Conservation (phyloP, 2,113 vertebrate species). For the Procapra przewalskii region DNA sequence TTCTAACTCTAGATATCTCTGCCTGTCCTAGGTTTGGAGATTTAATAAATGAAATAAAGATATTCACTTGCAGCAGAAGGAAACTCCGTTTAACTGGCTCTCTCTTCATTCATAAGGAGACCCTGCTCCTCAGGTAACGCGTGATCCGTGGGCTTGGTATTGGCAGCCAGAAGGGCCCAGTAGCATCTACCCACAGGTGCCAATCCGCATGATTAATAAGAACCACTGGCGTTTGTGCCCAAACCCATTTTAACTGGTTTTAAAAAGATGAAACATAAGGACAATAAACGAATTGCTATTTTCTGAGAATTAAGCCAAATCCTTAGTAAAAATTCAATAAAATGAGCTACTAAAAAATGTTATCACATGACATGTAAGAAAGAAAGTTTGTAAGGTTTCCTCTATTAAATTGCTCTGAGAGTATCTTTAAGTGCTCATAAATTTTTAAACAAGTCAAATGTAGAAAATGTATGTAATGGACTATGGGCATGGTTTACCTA, state of each 20-base stretch:
- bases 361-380: not conserved
- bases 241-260: not conserved
- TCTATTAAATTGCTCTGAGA: not conserved
- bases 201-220: not conserved
- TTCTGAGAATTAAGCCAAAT: slow-evolving; percentile 12
- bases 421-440: slow-evolving; percentile 11
- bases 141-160: not conserved
- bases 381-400: not conserved
- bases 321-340: not conserved
- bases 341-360: not conserved
- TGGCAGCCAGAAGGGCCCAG: not conserved
- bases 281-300: not conserved
- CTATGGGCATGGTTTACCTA: not conserved
- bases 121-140: not conserved
- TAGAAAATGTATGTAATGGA: not conserved
- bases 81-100: not conserved
- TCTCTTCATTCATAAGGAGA: not conserved
- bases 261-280: not conserved
- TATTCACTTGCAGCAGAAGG: not conserved
- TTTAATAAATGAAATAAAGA: not conserved
- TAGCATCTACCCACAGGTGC: not conserved
- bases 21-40: not conserved
- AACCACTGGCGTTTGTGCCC: not conserved
- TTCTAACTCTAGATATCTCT: not conserved
- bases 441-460: slow-evolving; percentile 28